Percentiles rank a stretch among this genome's conserved stretches.
Evolutionary conservation across 2,888 invertebrate genomes (phyloP).

Genomic region (Carabus problematicus): DNA sequence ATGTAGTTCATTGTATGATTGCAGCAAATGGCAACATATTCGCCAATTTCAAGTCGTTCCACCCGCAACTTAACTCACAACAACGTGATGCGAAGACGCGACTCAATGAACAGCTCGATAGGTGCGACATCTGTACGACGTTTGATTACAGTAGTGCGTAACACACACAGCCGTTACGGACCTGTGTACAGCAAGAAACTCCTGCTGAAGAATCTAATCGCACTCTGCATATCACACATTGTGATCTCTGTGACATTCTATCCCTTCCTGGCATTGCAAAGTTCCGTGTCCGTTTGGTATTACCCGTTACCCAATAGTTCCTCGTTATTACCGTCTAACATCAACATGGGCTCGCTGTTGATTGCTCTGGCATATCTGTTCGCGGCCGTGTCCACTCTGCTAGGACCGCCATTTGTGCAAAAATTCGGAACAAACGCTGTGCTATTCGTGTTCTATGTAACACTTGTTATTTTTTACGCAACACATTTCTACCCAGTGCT

Average conservation of each 20-base stretch:
- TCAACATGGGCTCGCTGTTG: conserved; percentile 65
- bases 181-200: conserved; percentile 62
- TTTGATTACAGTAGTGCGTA: conserved; percentile 68
- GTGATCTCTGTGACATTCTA: conserved; percentile 70
- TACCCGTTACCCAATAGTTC: conserved; percentile 49
- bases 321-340: conserved; percentile 44
- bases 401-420: conserved; percentile 63
- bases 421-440: conserved; percentile 62
- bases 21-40: conserved; percentile 63
- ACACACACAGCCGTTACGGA: conserved; percentile 45
- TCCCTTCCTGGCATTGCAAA: conserved; percentile 67
- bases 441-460: conserved; percentile 60
- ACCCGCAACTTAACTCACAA: conserved; percentile 60
- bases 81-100: conserved; percentile 63
- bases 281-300: conserved; percentile 62
- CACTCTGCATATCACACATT: conserved; percentile 67
- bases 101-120: conserved; percentile 75
- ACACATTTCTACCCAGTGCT: conserved; percentile 67
- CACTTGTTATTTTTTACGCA: conserved; percentile 67
- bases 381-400: conserved; percentile 65
- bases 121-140: conserved; percentile 80
- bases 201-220: conserved; percentile 62
- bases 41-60: conserved; percentile 66
- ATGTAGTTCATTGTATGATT: too few species aligned
- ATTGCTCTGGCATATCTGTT: conserved; percentile 68